Evolutionary conservation across 2,113 vertebrate species (phyloP), one percentile per base, ranked within the genome.

Genomic region (Myodes glareolus): DNA sequence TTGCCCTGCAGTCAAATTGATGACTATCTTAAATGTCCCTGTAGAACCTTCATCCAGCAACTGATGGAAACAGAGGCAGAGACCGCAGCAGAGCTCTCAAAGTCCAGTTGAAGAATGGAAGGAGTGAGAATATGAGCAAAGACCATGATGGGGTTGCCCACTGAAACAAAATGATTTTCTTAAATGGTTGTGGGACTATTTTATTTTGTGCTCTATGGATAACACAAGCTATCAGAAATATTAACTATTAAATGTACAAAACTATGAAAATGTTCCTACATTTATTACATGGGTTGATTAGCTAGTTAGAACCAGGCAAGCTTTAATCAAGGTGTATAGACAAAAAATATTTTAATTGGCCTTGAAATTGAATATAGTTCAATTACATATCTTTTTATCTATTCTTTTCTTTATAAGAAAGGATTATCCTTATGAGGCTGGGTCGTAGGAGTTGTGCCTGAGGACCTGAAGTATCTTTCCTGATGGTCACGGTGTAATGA

Each of bases 401-500:
- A 98, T 98, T 98, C 97, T 97, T 98, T 98, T 98, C 98, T 98
- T 98, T 96, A 93, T 99, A 98, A 98, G 95, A 93, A 98, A 98
- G 99, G 99, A 99, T 99, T 99, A 99, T 95, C 89, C 98, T 98
- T 98, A 98, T 98, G 98, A 93, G 96, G 98, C 98, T 99, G 99
- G 99, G 99, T 99, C 99, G 99, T 98, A 98, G 98, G 98, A 98
- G 98, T 98, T 98, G 96, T 27, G 7, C 55, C 55, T 17, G 55
- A 61, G 97, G 98, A 98, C 98, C 98, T 99, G 98, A 98, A 99
- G 98, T 98, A 99, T 98, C 98, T 98, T 99, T 98, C 98, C 97
- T 98, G 98, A 98, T 99, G 99, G 98, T 73, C 98, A 98, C 98
- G 99, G 99, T 99, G 98, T 99, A 99, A 99, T 99, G 99, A 99